These are phyloP conservation scores for Anolis apletophallus DNA, from an alignment of 2,797 vertebrate genomes.

Conservation along the genomic window DNA sequence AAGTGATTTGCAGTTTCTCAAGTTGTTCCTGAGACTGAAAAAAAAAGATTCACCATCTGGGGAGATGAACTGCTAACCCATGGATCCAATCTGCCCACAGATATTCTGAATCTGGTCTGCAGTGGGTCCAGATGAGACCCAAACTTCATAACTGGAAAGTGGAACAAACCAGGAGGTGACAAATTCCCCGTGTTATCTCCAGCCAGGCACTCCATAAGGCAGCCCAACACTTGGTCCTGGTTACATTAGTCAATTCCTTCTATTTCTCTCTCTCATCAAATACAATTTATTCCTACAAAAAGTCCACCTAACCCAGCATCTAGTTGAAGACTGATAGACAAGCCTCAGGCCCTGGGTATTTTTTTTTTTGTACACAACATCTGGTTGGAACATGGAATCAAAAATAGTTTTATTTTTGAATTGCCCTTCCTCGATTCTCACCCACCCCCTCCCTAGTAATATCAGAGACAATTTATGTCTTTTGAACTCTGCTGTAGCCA, in stretches of 20 bases:
- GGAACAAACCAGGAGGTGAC: neutral
- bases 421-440: neutral
- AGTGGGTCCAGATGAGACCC: neutral
- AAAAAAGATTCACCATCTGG: too few species aligned
- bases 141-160: neutral
- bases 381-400: neutral
- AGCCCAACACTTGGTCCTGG: neutral
- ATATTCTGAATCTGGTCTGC: too few species aligned
- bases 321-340: neutral
- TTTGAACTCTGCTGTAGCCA: neutral
- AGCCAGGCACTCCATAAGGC: neutral
- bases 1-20: too few species aligned
- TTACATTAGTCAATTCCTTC: neutral
- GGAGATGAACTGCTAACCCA: too few species aligned
- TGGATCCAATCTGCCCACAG: too few species aligned
- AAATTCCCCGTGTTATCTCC: neutral
- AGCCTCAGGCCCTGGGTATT: neutral
- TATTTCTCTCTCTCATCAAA: neutral
- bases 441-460: neutral
- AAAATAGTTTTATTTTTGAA: neutral
- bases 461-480: neutral
- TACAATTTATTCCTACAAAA: neutral
- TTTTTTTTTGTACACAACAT: too few species aligned
- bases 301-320: neutral
- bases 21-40: too few species aligned